Base-by-base conservation (phyloP, 2,888 invertebrate genomes). In the Capitulum mitella region DNA sequence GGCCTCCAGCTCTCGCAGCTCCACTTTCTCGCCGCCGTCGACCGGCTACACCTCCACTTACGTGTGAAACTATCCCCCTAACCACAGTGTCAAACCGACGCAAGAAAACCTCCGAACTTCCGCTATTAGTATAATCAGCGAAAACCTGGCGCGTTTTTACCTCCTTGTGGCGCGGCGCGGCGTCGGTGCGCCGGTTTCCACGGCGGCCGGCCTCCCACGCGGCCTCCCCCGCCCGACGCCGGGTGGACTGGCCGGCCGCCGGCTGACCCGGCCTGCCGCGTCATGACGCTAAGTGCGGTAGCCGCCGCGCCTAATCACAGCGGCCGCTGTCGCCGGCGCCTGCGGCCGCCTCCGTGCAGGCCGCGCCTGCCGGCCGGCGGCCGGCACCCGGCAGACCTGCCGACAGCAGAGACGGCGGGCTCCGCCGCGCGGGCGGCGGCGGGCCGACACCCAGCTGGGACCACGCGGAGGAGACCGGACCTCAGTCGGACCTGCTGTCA, bases 221-320 rank as follows among this genome's bases (percentile, higher is more conserved):
- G 43, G 5, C 43, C 43, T 5, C 12, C 43, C 43, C 12, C 43
- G 6, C 43, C 43, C 43, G 12, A 12, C 43, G 43, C 43, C 43
- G 43, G 43, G 43, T 43, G 43, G 43, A 43, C 43, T 12, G 43
- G 43, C 43, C 43, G 43, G 43, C 12, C 43, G 43, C 12, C 43
- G 12, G 43, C 43, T 43, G 43, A 43, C 43, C 43, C 12, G 43
- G 12, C 54, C 19, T 29, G 32, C 34, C 64, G 22, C 64, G 34
- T 64, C 64, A 34, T 34, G 32, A 14, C 29, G 64, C 64, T 10
- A 64, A 64, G 64, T 64, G 19, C 64, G 64, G 64, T 64, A 64
- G 64, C 64, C 64, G 64, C 34, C 19, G 64, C 64, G 34, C 16
- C 34, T 32, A 51, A 51, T 51, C 22, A 51, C 51, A 22, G 51